Conservation (phyloP, 2,888 invertebrate species). For the Agrotis ipsilon region DNA sequence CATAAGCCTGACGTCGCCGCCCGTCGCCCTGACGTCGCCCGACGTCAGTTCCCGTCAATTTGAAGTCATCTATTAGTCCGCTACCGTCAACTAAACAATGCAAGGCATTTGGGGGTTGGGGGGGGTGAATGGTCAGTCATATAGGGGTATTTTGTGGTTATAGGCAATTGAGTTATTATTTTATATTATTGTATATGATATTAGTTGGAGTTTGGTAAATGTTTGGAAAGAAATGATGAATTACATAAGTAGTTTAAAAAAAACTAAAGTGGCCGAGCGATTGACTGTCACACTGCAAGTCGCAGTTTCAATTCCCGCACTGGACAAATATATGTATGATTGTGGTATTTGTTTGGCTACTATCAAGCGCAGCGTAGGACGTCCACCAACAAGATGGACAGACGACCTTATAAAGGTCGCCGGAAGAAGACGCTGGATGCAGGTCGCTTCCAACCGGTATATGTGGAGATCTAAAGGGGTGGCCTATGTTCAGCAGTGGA, state of each 20-base stretch:
- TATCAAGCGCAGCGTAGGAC: no score
- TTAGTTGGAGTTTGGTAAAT: background rate
- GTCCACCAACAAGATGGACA: no score
- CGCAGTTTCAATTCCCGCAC: no score
- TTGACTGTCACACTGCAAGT: no score
- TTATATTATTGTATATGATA: constrained; percentile 14
- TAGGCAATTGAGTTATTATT: constrained; percentile 30
- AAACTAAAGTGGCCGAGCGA: no score
- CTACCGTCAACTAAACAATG: constrained; percentile 46
- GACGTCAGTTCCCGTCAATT: constrained; percentile 49
- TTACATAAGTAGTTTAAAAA: background rate
- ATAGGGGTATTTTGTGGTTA: background rate
- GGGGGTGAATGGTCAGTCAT: constrained; percentile 36
- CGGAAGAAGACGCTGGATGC: no score
- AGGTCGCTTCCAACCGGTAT: no score
- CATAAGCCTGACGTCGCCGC: constrained; percentile 33
- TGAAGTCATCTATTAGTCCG: constrained; percentile 49
- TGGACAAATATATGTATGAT: no score
- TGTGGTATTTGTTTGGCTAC: no score
- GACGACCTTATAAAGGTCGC: no score
- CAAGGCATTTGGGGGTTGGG: constrained; percentile 29
- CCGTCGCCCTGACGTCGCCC: constrained; percentile 10
- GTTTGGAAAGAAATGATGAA: background rate
- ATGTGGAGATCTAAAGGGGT: no score
- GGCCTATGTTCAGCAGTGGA: no score